Evolutionary conservation across 2,797 vertebrate genomes (phyloP).

Genomic region (Coilia nasus): DNA sequence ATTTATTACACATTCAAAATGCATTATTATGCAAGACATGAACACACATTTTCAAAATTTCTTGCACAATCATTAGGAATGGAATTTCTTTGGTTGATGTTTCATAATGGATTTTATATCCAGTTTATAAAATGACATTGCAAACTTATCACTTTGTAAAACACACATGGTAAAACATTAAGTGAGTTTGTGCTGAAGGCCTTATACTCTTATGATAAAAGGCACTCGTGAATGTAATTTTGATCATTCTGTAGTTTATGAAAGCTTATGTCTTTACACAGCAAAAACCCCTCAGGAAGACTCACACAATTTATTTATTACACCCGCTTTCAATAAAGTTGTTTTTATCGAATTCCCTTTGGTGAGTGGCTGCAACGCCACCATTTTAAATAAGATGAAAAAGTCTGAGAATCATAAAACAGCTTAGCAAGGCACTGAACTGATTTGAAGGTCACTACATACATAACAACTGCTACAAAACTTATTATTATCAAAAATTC

Average conservation of each 20-base stretch:
- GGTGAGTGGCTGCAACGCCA: not conserved
- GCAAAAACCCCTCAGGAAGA: not conserved
- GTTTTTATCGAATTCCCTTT: not conserved
- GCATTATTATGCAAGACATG: conserved; percentile 3
- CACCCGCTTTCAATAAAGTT: not conserved
- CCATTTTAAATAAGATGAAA: not conserved
- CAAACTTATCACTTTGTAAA: not conserved
- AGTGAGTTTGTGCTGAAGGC: not conserved
- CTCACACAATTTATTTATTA: not conserved
- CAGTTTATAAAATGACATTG: not conserved
- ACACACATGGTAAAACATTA: not conserved
- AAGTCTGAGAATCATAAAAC: not conserved
- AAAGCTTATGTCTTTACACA: not conserved
- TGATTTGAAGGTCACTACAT: not conserved
- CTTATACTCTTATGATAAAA: not conserved
- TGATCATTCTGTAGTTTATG: not conserved
- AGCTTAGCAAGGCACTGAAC: conserved; percentile 13
- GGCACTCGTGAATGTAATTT: not conserved
- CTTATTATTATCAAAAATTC: not conserved
- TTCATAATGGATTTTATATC: not conserved
- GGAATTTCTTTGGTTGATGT: not conserved
- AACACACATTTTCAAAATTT: not conserved
- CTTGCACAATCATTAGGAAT: not conserved
- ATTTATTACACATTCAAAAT: not conserved
- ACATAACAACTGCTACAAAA: not conserved